Evolutionary conservation across 2,888 invertebrate species (phyloP).

Genomic region (Dasysyrphus albostriatus): DNA sequence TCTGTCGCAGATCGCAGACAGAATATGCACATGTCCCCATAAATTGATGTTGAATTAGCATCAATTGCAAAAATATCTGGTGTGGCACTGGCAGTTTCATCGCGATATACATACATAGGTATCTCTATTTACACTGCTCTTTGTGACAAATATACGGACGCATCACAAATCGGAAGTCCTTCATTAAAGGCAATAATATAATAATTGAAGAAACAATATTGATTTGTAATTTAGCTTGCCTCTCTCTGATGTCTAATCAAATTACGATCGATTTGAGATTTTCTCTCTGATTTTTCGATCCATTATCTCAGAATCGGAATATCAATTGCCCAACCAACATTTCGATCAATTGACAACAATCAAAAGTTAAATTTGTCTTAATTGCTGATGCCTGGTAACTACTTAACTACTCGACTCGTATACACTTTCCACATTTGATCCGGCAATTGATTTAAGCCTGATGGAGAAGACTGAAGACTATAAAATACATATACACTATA

Average conservation of each 20-base stretch:
- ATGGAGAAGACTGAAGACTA: slow-evolving; percentile 32
- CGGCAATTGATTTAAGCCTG: slow-evolving; percentile 72
- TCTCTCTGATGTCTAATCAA: slow-evolving; percentile 67
- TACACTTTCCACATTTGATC: slow-evolving; percentile 70
- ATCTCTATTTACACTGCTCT: background rate
- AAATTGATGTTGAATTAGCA: slow-evolving; percentile 70
- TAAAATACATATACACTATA: too few relatives aligned
- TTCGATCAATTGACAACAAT: slow-evolving; percentile 76
- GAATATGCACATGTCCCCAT: slow-evolving; percentile 43
- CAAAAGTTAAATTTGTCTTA: slow-evolving; percentile 74
- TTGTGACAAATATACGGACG: background rate
- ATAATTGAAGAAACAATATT: slow-evolving; percentile 68
- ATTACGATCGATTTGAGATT: slow-evolving; percentile 75
- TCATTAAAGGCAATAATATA: slow-evolving; percentile 70
- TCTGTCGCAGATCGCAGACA: slow-evolving; percentile 26
- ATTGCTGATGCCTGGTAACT: slow-evolving; percentile 53
- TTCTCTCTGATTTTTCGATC: slow-evolving; percentile 64
- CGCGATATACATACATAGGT: too few relatives aligned
- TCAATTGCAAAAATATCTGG: slow-evolving; percentile 56
- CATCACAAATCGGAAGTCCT: slow-evolving; percentile 67
- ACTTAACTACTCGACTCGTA: slow-evolving; percentile 24
- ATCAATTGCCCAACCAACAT: slow-evolving; percentile 75
- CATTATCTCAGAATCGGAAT: slow-evolving; percentile 42
- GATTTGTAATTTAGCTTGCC: slow-evolving; percentile 74
- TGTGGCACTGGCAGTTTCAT: background rate